A percentile compares a stretch with the other conserved stretches of the same genome.
Conservation (phyloP, 2,797 vertebrate genomes). For the Cichlasoma orientale region DNA sequence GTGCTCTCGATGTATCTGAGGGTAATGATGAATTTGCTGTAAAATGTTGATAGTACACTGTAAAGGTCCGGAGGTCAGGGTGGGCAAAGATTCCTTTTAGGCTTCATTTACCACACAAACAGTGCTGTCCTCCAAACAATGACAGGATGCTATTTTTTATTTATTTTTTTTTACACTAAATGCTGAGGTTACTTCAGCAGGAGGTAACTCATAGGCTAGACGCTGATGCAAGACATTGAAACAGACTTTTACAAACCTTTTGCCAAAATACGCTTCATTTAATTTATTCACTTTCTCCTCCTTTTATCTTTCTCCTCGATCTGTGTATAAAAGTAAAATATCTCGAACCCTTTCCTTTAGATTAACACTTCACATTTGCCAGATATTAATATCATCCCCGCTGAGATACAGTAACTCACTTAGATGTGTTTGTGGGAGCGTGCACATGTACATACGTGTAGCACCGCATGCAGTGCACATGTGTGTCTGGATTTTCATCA, state of each 20-base stretch:
- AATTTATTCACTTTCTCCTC: conserved; percentile 46
- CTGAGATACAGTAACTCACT: conserved; percentile 11
- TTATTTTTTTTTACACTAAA: conserved; percentile 15
- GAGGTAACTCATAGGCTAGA: conserved; percentile 46
- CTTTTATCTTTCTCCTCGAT: neutral
- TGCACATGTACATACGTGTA: neutral
- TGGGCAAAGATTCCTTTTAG: conserved; percentile 12
- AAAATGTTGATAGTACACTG: neutral
- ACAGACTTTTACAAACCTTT: conserved; percentile 68
- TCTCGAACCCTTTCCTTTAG: conserved; percentile 55
- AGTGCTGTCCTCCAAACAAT: conserved; percentile 14
- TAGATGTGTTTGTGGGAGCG: neutral
- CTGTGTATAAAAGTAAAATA: conserved; percentile 25
- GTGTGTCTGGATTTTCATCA: conserved; percentile 33
- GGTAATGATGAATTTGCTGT: conserved; percentile 25
- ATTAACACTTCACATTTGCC: conserved; percentile 42
- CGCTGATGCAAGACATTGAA: conserved; percentile 76
- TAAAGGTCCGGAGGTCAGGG: conserved; percentile 25
- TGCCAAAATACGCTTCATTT: conserved; percentile 42
- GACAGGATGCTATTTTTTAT: neutral
- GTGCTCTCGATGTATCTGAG: conserved; percentile 10
- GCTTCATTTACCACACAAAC: conserved; percentile 28
- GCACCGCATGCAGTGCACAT: neutral
- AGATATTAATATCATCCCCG: conserved; percentile 43
- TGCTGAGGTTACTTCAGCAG: conserved; percentile 24